A percentile compares a stretch with the other conserved stretches of the same genome.
Conservation (phyloP, 2,888 invertebrate genomes). For the Polyommatus icarus region DNA sequence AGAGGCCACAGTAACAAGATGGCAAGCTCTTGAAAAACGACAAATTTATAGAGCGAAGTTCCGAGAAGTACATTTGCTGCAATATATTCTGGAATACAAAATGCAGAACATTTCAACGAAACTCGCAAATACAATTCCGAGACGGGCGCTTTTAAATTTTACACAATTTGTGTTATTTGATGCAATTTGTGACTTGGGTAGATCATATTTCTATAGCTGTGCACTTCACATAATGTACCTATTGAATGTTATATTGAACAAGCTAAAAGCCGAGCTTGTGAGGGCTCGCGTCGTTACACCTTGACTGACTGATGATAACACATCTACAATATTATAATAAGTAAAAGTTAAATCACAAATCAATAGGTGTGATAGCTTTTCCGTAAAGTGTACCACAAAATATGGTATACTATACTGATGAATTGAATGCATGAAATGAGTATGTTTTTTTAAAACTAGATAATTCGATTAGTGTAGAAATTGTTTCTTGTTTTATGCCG, state of each 20-base stretch:
- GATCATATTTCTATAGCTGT: not conserved
- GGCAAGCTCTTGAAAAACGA: not conserved
- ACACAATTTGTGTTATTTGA: conserved; percentile 4
- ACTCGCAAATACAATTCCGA: conserved; percentile 5
- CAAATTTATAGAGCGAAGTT: not conserved
- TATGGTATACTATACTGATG: no score
- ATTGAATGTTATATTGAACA: not conserved
- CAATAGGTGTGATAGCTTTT: no score
- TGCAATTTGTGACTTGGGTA: not conserved
- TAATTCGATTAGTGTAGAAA: not conserved
- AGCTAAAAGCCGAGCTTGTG: no score
- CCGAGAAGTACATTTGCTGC: not conserved
- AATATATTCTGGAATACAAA: conserved; percentile 16
- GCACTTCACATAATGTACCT: not conserved
- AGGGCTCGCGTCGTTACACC: no score
- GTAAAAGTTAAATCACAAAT: no score
- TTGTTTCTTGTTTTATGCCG: not conserved
- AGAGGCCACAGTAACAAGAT: not conserved
- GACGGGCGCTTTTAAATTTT: not conserved
- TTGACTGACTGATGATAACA: no score
- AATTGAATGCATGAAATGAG: no score
- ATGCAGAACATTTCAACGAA: not conserved
- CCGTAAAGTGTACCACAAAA: no score
- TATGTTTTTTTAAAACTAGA: not conserved
- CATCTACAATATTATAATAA: no score